Percentiles rank a stretch among this genome's conserved stretches.
Conservation (phyloP, 2,888 invertebrate species). For the Caenorhabditis macrosperma region DNA sequence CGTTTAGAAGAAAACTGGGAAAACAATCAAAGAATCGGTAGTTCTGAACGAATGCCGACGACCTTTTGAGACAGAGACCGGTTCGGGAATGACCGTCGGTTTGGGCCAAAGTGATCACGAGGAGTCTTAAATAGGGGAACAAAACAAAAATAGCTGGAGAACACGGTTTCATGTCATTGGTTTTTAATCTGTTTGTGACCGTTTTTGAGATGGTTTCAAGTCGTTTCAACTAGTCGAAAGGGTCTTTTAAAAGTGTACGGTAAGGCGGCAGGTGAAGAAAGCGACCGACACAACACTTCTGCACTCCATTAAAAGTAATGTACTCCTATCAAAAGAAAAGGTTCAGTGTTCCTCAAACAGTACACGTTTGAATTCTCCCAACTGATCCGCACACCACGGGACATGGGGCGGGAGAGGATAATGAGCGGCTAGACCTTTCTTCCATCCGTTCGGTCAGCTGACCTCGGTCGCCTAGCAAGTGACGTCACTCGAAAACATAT, state of each 20-base stretch:
- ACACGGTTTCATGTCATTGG: background rate
- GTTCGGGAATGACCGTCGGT: conserved; percentile 8
- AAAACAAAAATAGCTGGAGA: background rate
- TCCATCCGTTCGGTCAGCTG: conserved; percentile 2
- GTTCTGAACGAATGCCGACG: background rate
- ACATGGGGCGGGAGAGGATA: too few relatives aligned
- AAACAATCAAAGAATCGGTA: background rate
- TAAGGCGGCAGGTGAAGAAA: too few relatives aligned
- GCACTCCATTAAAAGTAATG: too few relatives aligned
- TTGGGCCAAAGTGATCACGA: conserved; percentile 1
- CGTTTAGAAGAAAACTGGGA: background rate
- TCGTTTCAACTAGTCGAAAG: too few relatives aligned
- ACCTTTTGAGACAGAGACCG: conserved; percentile 28
- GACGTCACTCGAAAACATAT: conserved; percentile 27
- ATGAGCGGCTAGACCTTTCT: conserved; percentile 2
- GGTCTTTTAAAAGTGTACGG: too few relatives aligned
- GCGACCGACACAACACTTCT: too few relatives aligned
- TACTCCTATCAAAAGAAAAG: too few relatives aligned
- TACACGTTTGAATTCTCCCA: too few relatives aligned
- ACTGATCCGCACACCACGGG: too few relatives aligned
- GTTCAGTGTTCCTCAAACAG: too few relatives aligned
- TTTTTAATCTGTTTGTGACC: background rate
- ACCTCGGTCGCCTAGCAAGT: background rate
- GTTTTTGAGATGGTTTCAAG: background rate
- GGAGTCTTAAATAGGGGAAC: background rate